Evolutionary conservation across 2,888 invertebrate genomes (phyloP), one percentile per base, ranked within the genome.

Genomic region (Drosophila flavopinicola): DNA sequence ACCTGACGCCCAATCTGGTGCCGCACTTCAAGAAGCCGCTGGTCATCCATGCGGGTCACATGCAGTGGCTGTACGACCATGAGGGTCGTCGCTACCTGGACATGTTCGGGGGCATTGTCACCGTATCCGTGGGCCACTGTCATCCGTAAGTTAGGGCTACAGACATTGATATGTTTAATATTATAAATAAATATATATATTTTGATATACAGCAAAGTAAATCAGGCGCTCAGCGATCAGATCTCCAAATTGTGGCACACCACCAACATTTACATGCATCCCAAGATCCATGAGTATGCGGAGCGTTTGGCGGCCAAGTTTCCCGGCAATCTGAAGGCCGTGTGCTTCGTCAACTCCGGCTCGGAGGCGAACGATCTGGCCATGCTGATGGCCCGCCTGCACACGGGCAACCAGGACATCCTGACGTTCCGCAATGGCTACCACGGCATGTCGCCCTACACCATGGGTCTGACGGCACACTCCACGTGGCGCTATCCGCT

Each of bases 281-380:
- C 96, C 4, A 95, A 94, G 89, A 94, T 99, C 59, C 96, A 97
- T 78, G 97, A 98, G 90, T 99, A 98, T 90, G 95, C 97, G 0
- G 94, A 95, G 85, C 95, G 95, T 87, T 92, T 99, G 54, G 93
- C 94, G 0, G 92, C 93, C 0, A 98, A 95, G 88, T 91, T 99
- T 66, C 98, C 99, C 0, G 96, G 94, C 6, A 93, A 97, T 78
- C 92, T 99, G 29, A 97, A 97, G 92, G 96, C 96, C 23, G 96
- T 96, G 1, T 98, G 98, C 89, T 94, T 99, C 80, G 96, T 97
- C 1, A 99, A 99, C 91, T 99, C 98, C 85, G 99, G 99, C 0
- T 97, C 98, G 4, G 99, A 99, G 91, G 99, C 99, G 0, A 99
- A 99, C 88, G 99, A 99, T 90, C 92, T 99, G 58, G 99, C 99